These are phyloP conservation scores for Agelaius tricolor DNA, from an alignment of 2,113 vertebrate species.

Conservation along the genomic window DNA sequence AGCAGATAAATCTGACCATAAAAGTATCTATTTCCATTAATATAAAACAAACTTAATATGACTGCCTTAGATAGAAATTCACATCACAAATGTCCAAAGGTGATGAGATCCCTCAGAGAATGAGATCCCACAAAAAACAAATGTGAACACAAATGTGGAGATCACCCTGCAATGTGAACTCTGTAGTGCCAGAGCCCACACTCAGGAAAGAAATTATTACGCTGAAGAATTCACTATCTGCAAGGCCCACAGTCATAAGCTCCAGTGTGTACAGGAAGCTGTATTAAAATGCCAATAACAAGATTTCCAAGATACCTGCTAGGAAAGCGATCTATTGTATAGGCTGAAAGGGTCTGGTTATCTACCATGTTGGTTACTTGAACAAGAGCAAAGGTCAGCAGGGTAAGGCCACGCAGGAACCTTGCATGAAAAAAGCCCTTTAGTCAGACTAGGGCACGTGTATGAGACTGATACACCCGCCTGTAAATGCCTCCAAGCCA, in stretches of 20 bases:
- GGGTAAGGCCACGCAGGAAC: neutral
- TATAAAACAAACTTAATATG: neutral
- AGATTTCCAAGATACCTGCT: neutral
- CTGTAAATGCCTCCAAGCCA: neutral
- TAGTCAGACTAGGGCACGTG: neutral
- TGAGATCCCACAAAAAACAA: neutral
- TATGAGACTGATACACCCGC: neutral
- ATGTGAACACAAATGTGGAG: neutral
- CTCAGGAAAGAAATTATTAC: neutral
- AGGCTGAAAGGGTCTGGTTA: neutral
- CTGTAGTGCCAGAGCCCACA: neutral
- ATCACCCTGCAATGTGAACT: neutral
- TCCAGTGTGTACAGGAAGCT: neutral
- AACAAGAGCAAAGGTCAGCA: neutral
- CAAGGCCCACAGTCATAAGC: neutral
- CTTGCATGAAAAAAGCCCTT: neutral
- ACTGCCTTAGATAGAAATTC: neutral
- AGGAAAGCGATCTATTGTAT: neutral
- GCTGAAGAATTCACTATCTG: neutral
- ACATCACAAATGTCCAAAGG: neutral
- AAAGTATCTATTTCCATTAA: neutral
- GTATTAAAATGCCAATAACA: neutral
- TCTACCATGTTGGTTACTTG: neutral
- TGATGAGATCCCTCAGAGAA: neutral
- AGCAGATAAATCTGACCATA: neutral